Evolutionary conservation across 2,797 vertebrate species (phyloP), one percentile per base, ranked within the genome.

Genomic region (Tolypeutes matacus): DNA sequence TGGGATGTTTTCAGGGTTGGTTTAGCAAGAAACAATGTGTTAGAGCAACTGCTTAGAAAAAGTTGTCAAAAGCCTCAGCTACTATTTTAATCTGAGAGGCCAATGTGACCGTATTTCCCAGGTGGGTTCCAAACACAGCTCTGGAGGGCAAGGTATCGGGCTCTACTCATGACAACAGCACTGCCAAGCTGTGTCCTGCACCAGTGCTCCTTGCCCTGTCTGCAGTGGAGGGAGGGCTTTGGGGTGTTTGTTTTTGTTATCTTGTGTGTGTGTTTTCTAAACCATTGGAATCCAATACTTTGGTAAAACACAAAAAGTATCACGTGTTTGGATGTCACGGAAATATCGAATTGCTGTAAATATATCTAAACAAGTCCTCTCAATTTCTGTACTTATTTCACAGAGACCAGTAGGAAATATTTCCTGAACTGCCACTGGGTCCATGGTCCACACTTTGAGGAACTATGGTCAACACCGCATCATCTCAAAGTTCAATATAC

Each of bases 301-400:
- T 75, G 15, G 3, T 36, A 78, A 95, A 88, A 65, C 34, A 90
- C 36, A 60, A 49, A 86, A 86, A 91, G n/a, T 29, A 87, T 64
- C 60, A 14, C 23, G 7, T 67, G 51, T 13, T 64, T 51, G 10
- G 7, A 80, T 70, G 34, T 73, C 62, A 73, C 11, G 29, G 14
- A 67, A 82, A 78, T 49, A 18, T 67, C 65, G 67, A 29, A 60
- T 34, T 80, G 31, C 69, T n/a, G 60, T 27, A 67, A 70, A 34
- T 84, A 83, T 46, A 72, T 95, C 51, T 75, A 12, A 77, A 64
- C 12, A 21, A n/a, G 81, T 93, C 31, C 5, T 89, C 36, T 84
- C 85, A 72, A 27, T 62, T 84, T 85, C 82, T 90, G 21, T 86
- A 51, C 23, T 53, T 72, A 81, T 17, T 18, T 56, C 67, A 60